Percentiles rank a stretch among this genome's conserved stretches.
These are phyloP conservation scores for Sphyrna mokarran DNA, from an alignment of 2,113 vertebrate species.

Conservation along the genomic window DNA sequence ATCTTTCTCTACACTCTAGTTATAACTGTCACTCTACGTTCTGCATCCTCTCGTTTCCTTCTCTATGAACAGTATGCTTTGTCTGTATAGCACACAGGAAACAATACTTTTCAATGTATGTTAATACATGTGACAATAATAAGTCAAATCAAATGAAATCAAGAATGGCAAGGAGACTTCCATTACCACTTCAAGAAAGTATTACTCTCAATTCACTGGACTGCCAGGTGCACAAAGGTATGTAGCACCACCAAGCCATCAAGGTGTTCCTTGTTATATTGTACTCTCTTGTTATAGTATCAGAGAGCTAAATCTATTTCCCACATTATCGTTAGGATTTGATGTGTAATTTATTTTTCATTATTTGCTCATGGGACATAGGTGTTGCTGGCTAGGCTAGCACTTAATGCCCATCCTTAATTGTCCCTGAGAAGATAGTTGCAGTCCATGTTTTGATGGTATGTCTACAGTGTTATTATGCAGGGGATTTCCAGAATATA, in stretches of 20 bases:
- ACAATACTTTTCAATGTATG: too few relatives aligned
- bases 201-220: background rate
- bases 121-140: too few relatives aligned
- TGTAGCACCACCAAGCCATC: background rate
- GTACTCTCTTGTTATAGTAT: too few relatives aligned
- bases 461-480: too few relatives aligned
- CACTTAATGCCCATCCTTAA: background rate
- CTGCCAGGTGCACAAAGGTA: background rate
- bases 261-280: background rate
- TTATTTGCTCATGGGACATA: background rate
- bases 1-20: too few relatives aligned
- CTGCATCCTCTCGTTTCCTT: too few relatives aligned
- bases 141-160: background rate
- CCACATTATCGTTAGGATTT: background rate
- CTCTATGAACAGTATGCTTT: too few relatives aligned
- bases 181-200: background rate
- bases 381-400: background rate
- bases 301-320: background rate
- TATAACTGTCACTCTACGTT: too few relatives aligned
- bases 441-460: too few relatives aligned
- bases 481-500: background rate
- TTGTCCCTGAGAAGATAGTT: background rate
- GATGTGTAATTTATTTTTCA: background rate
- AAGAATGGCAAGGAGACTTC: background rate
- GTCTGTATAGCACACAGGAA: too few relatives aligned